Evolutionary conservation across 2,888 invertebrate genomes (phyloP).

Genomic region (Ophion costatus): DNA sequence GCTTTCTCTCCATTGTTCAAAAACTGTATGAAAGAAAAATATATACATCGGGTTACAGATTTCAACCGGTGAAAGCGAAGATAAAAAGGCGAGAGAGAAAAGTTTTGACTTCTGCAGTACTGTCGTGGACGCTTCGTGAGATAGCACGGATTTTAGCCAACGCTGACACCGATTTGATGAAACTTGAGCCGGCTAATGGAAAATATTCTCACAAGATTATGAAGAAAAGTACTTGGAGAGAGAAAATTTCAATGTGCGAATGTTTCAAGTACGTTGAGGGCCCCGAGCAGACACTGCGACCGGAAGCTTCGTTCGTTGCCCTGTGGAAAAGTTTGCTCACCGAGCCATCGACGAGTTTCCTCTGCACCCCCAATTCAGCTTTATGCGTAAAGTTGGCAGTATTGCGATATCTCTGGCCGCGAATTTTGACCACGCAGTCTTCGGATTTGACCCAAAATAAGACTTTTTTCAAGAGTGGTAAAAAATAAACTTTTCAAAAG

Average conservation of each 20-base stretch:
- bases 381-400: background rate
- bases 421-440: too few relatives aligned
- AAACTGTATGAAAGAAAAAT: background rate
- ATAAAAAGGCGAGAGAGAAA: background rate
- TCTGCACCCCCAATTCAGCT: slow-evolving; percentile 2
- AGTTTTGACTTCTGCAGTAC: background rate
- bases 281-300: background rate
- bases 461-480: too few relatives aligned
- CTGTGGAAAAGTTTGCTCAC: slow-evolving; percentile 36
- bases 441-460: too few relatives aligned
- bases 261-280: background rate
- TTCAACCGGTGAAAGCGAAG: background rate
- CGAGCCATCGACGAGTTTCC: slow-evolving; percentile 18
- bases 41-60: background rate
- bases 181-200: background rate
- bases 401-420: too few relatives aligned
- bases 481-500: too few relatives aligned
- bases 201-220: background rate
- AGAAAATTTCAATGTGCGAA: background rate
- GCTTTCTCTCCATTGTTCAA: background rate
- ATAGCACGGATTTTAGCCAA: too few relatives aligned
- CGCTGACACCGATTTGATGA: too few relatives aligned
- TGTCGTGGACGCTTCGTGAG: background rate
- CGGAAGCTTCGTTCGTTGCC: background rate
- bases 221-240: background rate